These are phyloP conservation scores for Emydoidea blandingii DNA, from an alignment of 2,797 vertebrate genomes.

Conservation along the genomic window DNA sequence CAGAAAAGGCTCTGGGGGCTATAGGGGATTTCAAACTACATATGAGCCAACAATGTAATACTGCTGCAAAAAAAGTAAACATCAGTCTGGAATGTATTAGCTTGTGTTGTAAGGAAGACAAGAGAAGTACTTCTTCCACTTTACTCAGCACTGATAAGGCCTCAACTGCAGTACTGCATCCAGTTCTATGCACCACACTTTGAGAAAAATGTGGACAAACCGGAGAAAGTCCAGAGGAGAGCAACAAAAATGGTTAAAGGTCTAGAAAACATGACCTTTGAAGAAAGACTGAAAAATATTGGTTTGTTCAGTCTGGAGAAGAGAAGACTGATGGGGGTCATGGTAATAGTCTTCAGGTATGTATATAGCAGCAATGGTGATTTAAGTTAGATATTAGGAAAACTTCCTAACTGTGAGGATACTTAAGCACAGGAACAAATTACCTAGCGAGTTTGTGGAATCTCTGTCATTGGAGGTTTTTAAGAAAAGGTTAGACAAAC, in stretches of 20 bases:
- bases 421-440: background rate
- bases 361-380: background rate
- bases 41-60: background rate
- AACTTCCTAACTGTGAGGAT: background rate
- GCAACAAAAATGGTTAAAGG: background rate
- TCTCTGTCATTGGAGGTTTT: too few relatives aligned
- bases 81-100: background rate
- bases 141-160: background rate
- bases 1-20: background rate
- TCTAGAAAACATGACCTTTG: background rate
- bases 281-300: background rate
- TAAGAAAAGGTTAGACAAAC: background rate
- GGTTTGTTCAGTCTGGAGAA: background rate
- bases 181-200: background rate
- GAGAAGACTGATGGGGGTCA: background rate
- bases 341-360: background rate
- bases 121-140: background rate
- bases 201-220: background rate
- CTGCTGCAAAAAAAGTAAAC: background rate
- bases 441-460: background rate
- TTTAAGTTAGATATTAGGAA: background rate
- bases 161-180: background rate
- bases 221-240: background rate
- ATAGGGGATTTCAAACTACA: background rate
- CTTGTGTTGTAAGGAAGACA: background rate